Percentiles rank a stretch among this genome's conserved stretches.
phyloP scores from a whole-genome alignment of 2,888 invertebrate species.

The Merodon equestris region DNA sequence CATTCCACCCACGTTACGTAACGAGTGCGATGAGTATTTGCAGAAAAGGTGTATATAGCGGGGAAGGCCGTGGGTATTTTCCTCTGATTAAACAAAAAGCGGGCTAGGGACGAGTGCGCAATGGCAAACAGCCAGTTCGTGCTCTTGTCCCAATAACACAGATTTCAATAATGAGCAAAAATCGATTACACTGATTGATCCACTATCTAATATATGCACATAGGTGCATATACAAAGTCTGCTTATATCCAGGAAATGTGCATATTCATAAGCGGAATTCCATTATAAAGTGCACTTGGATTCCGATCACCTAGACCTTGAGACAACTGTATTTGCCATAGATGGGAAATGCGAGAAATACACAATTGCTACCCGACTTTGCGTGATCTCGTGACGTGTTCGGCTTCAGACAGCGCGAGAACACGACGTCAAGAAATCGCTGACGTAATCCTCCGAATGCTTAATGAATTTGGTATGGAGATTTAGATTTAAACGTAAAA shows the following conservation, averaged over 20 bases:
- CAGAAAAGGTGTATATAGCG: slow-evolving; percentile 16
- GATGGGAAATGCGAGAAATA: background rate
- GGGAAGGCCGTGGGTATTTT: slow-evolving; percentile 33
- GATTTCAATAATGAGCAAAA: too few relatives aligned
- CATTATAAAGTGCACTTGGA: slow-evolving; percentile 24
- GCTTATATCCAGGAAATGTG: background rate
- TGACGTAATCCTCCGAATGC: too few relatives aligned
- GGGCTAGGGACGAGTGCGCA: slow-evolving; percentile 52
- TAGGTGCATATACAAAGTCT: too few relatives aligned
- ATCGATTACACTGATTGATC: too few relatives aligned
- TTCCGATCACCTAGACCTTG: slow-evolving; percentile 29
- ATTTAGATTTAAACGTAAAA: too few relatives aligned
- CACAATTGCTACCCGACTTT: slow-evolving; percentile 16
- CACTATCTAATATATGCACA: too few relatives aligned
- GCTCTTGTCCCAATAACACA: slow-evolving; percentile 56
- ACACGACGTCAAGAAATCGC: too few relatives aligned
- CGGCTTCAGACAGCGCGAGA: too few relatives aligned
- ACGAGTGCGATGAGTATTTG: slow-evolving; percentile 13
- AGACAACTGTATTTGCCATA: background rate
- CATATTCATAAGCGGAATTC: slow-evolving; percentile 15
- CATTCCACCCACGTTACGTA: slow-evolving; percentile 48
- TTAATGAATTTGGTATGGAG: too few relatives aligned
- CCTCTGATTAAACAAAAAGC: slow-evolving; percentile 36
- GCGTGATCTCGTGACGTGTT: slow-evolving; percentile 38
- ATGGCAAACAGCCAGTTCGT: slow-evolving; percentile 53